Evolutionary conservation across 1,140 invertebrate genomes (phyloP).

Genomic region (Heliconius hermathena): DNA sequence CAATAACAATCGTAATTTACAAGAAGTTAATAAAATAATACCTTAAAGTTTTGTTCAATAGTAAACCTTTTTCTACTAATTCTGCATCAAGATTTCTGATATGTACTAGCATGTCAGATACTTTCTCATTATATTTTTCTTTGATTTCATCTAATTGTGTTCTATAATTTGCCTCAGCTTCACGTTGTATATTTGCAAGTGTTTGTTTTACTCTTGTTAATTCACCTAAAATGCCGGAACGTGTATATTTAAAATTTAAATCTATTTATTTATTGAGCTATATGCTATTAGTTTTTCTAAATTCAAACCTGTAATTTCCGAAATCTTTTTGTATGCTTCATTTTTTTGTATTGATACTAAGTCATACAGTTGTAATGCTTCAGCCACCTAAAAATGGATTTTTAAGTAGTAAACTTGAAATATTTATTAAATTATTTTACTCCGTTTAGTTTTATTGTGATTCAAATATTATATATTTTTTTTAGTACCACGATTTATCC

Average conservation of each 20-base stretch:
- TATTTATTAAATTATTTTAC: neutral
- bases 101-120: conserved; percentile 77
- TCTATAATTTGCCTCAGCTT: conserved; percentile 57
- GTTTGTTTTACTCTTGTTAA: conserved; percentile 53
- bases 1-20: neutral
- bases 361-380: conserved; percentile 74
- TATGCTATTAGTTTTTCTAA: neutral
- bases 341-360: conserved; percentile 65
- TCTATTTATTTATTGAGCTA: too few species aligned
- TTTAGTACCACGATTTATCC: too few species aligned
- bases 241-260: neutral
- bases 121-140: conserved; percentile 77
- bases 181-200: conserved; percentile 55
- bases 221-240: conserved; percentile 57
- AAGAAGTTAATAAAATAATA: conserved; percentile 42
- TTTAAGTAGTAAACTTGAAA: neutral
- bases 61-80: conserved; percentile 74
- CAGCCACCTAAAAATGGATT: conserved; percentile 59
- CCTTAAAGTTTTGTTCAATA: conserved; percentile 78
- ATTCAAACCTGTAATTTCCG: conserved; percentile 54
- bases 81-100: conserved; percentile 74
- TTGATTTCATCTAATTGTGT: conserved; percentile 70
- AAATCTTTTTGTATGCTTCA: conserved; percentile 61
- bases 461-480: too few species aligned
- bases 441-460: too few species aligned